phyloP scores from a whole-genome alignment of 2,888 invertebrate genomes.

The Oscheius sp. region DNA sequence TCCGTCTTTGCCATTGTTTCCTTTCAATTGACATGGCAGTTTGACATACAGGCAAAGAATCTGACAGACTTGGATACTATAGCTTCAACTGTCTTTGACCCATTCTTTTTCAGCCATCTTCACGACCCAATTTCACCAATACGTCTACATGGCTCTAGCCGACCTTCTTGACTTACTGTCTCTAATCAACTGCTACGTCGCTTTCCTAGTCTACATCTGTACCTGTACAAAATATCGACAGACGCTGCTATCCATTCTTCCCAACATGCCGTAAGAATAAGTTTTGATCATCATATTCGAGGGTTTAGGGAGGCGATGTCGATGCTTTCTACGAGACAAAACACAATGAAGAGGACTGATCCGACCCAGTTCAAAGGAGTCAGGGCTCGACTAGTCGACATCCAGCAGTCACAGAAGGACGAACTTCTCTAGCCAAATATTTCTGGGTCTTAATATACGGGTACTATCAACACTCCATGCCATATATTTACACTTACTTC shows the following conservation, averaged over 20 bases:
- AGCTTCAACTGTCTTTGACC: neutral
- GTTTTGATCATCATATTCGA: neutral
- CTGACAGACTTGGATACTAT: too few relatives aligned
- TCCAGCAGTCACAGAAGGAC: neutral
- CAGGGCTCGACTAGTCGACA: constrained; percentile 23
- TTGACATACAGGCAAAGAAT: too few relatives aligned
- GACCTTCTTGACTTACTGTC: constrained; percentile 62
- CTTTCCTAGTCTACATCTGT: constrained; percentile 61
- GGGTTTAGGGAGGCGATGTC: constrained; percentile 21
- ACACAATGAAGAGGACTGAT: constrained; percentile 30
- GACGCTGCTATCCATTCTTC: constrained; percentile 51
- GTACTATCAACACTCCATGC: too few relatives aligned
- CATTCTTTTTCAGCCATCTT: constrained; percentile 53
- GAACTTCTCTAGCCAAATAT: constrained; percentile 20
- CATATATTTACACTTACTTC: too few relatives aligned
- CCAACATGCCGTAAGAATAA: constrained; percentile 44
- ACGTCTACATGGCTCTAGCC: constrained; percentile 59
- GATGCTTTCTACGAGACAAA: constrained; percentile 32
- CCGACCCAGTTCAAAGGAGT: constrained; percentile 24
- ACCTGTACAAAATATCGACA: constrained; percentile 60
- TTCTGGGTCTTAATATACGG: neutral
- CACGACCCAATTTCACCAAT: constrained; percentile 61
- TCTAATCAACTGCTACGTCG: constrained; percentile 65
- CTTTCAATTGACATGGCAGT: too few relatives aligned
- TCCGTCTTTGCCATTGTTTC: too few relatives aligned